Percentiles rank a stretch among this genome's conserved stretches.
These are phyloP conservation scores for Laterallus jamaicensis DNA, from an alignment of 2,113 vertebrate species.

Conservation along the genomic window DNA sequence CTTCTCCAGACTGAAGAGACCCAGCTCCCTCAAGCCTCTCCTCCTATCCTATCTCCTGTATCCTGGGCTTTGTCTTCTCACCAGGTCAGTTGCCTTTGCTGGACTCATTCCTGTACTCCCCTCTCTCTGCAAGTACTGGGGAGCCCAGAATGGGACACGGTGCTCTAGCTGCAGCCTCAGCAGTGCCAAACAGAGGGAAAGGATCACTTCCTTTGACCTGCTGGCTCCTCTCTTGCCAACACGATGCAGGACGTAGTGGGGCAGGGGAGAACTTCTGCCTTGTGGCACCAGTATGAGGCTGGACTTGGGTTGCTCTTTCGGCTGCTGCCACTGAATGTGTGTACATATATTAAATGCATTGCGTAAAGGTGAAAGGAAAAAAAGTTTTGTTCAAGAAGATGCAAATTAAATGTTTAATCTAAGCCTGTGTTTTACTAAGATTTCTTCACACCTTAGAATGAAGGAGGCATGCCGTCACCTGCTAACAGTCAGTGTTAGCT, in stretches of 20 bases:
- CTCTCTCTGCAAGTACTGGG: not conserved
- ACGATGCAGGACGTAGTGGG: fast-evolving
- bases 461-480: not conserved
- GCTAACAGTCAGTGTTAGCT: not conserved
- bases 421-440: not conserved
- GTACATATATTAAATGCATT: not conserved
- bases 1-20: too few species aligned
- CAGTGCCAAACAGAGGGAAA: not conserved
- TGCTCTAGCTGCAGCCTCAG: not conserved
- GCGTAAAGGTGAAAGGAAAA: not conserved
- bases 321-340: not conserved
- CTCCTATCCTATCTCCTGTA: not conserved
- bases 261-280: not conserved
- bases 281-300: fast-evolving
- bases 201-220: not conserved
- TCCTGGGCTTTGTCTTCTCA: not conserved
- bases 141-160: too few species aligned
- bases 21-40: not conserved
- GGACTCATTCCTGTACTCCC: not conserved
- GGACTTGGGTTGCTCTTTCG: not conserved
- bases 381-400: not conserved
- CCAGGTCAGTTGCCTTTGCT: not conserved
- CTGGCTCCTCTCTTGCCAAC: not conserved
- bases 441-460: not conserved
- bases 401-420: not conserved